Base-by-base conservation (phyloP, 2,888 invertebrate genomes). In the Tanaodytes sp. region DNA sequence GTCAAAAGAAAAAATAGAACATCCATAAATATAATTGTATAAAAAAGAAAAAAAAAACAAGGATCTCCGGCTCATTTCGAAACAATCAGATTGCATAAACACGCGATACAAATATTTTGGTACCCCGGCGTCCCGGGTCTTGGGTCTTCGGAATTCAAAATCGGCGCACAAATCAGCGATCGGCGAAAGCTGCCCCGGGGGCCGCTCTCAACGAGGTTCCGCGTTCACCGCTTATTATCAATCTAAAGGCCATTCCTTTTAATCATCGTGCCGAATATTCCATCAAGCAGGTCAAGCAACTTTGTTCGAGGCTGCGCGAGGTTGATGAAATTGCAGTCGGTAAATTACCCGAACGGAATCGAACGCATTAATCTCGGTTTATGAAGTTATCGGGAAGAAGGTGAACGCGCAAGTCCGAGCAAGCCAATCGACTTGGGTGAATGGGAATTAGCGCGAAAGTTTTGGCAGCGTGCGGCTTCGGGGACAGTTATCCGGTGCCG, bases 301-400 rank as follows among this genome's bases (percentile, higher is more conserved):
- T 62, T 46, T 4, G 33, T 30, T 18, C 45, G 48, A 40, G 52
- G 43, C 46, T 27, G 61, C 51, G 31, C 49, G 45, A 59, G 49
- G 62, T 49, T 48, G 68, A 59, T 39, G 63, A 52, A 63, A 63
- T 63, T 63, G 58, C 59, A 54, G 63, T 61, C 55, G 31, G 59
- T 64, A 69, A 69, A 69, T 69, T 59, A 64, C 43, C 64, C 59
- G 64, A 48, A 63, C 54, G 43, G 61, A 70, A 65, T 70, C 54
- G 61, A 70, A 64, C 52, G 70, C 64, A 70, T 65, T 70, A 70
- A 65, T 65, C 70, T 65, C 59, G 48, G 63, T 58, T 65, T 62
- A 65, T 61, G 52, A 61, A 70, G 65, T 70, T 57, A 70, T 65
- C 65, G 55, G 62, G 52, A 62, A 65, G 55, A 61, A 55, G 61